Conservation (phyloP, 2,888 invertebrate genomes). For the Actias luna region DNA sequence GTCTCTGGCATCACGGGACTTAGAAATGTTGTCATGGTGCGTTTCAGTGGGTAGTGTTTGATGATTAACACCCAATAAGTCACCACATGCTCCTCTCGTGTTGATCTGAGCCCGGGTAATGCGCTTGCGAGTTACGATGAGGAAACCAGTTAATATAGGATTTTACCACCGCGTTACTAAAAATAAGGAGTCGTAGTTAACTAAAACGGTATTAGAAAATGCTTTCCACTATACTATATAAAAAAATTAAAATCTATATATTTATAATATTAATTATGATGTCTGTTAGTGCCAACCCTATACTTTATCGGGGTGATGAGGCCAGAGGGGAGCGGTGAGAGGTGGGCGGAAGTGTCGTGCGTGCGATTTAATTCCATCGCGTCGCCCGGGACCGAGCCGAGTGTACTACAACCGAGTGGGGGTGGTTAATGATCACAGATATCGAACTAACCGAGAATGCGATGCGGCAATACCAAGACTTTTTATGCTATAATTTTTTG, state of each 20-base stretch:
- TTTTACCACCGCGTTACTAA: too few relatives aligned
- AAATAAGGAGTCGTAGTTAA: too few relatives aligned
- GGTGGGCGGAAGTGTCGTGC: slow-evolving; percentile 73
- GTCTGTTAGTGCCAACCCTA: slow-evolving; percentile 25
- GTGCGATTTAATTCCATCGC: slow-evolving; percentile 81
- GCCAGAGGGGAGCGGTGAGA: slow-evolving; percentile 28
- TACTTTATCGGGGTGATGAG: slow-evolving; percentile 34
- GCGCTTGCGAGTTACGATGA: too few relatives aligned
- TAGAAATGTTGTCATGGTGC: too few relatives aligned
- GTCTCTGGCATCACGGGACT: too few relatives aligned
- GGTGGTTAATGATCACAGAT: slow-evolving; percentile 9
- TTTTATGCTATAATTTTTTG: not conserved
- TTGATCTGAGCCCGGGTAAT: too few relatives aligned
- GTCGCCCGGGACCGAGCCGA: slow-evolving; percentile 60
- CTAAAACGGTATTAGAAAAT: too few relatives aligned
- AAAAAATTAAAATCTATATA: too few relatives aligned
- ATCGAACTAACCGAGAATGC: slow-evolving; percentile 10
- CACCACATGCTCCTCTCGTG: too few relatives aligned
- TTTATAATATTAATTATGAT: not conserved
- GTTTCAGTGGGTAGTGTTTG: too few relatives aligned
- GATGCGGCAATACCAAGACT: slow-evolving; percentile 1
- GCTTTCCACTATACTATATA: not conserved
- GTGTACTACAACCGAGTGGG: slow-evolving; percentile 20
- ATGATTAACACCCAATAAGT: too few relatives aligned
- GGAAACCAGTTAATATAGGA: too few relatives aligned